Conservation (phyloP, 2,113 vertebrate species). For the Ammodytes dubius region DNA sequence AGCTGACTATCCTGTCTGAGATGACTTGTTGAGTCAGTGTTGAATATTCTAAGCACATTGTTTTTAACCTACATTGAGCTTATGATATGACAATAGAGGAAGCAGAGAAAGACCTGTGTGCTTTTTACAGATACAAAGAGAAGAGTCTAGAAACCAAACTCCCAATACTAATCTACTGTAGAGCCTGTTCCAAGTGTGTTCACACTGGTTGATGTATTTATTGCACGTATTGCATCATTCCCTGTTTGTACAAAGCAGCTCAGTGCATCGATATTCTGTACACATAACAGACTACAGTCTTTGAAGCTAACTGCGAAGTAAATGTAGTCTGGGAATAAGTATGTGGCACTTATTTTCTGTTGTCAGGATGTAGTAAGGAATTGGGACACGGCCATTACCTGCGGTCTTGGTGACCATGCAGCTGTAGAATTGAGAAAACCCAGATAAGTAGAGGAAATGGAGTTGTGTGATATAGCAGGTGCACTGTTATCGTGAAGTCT, state of each 20-base stretch:
- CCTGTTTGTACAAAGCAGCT: background rate
- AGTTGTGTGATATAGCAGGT: constrained; percentile 27
- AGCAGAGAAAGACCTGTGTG: constrained; percentile 4
- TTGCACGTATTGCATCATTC: background rate
- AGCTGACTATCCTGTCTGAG: constrained; percentile 28
- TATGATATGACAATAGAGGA: background rate
- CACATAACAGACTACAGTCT: too few species aligned
- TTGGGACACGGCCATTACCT: background rate
- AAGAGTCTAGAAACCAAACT: background rate
- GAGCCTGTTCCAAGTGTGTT: too few species aligned
- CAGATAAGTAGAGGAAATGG: constrained; percentile 43
- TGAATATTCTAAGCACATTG: background rate
- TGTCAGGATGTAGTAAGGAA: background rate
- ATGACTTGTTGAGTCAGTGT: background rate
- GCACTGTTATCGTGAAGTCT: background rate
- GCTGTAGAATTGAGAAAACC: background rate
- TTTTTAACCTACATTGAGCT: background rate
- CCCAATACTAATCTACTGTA: too few species aligned
- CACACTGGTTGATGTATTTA: background rate
- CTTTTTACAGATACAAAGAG: background rate
- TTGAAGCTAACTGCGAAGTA: background rate
- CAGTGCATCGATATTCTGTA: background rate
- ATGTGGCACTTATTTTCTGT: background rate
- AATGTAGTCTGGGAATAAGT: background rate
- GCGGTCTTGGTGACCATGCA: background rate